phyloP scores from a whole-genome alignment of 2,888 invertebrate genomes.

The Autographa gamma region DNA sequence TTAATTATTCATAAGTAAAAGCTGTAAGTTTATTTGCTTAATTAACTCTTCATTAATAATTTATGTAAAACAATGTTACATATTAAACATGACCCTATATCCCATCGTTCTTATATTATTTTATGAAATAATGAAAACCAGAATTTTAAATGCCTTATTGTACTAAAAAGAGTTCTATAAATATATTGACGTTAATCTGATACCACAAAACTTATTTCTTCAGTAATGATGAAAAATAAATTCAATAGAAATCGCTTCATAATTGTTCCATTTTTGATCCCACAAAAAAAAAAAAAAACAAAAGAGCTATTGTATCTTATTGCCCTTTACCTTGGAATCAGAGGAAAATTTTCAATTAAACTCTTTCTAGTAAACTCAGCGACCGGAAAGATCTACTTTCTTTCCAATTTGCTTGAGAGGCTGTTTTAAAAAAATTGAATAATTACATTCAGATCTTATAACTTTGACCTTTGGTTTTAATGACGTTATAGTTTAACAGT shows the following conservation, averaged over 20 bases:
- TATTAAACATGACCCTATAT: no score
- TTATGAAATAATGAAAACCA: no score
- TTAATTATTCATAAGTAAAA: no score
- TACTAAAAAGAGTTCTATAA: no score
- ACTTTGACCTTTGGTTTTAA: no score
- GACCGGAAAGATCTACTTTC: not conserved
- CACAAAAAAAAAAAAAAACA: constrained; percentile 1
- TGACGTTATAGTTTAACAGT: no score
- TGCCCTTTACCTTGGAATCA: constrained; percentile 16
- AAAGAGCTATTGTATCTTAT: constrained; percentile 14
- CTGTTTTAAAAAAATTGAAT: not conserved
- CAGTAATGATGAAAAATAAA: constrained; percentile 10
- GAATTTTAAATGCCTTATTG: no score
- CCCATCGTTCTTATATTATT: no score
- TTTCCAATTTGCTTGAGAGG: not conserved
- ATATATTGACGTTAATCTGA: no score
- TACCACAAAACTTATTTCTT: not conserved
- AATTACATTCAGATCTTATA: not conserved
- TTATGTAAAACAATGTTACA: no score
- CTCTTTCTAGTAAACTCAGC: not conserved
- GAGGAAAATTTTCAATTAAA: constrained; percentile 17
- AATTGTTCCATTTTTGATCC: constrained; percentile 34
- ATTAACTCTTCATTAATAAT: no score
- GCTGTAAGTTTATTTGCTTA: no score
- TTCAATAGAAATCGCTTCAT: constrained; percentile 24